A percentile compares a stretch with the other conserved stretches of the same genome.
phyloP scores from a whole-genome alignment of 1,140 invertebrate genomes.

The Lepidurus couesii region DNA sequence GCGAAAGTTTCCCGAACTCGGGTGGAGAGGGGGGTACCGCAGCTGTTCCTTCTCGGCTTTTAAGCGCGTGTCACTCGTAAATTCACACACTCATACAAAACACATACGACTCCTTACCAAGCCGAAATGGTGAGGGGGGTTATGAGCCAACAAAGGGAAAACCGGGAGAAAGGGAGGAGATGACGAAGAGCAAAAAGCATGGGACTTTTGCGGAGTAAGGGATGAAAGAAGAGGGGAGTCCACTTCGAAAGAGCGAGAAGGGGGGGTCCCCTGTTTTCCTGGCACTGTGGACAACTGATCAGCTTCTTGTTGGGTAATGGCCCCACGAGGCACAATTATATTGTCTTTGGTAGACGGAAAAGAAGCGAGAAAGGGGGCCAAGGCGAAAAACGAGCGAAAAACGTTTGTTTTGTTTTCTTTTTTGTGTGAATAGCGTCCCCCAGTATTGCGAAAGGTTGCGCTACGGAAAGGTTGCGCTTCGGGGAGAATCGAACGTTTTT shows the following conservation, averaged over 20 bases:
- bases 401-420: neutral
- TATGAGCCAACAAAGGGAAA: too few relatives aligned
- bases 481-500: neutral
- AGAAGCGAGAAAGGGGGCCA: constrained; percentile 4
- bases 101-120: too few relatives aligned
- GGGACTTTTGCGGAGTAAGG: neutral
- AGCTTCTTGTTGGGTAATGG: neutral
- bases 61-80: neutral
- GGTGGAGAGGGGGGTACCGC: neutral
- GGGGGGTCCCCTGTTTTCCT: neutral
- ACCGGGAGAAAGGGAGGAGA: neutral
- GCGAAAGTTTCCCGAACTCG: neutral
- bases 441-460: neutral
- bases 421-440: too few relatives aligned
- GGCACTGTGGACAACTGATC: neutral
- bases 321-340: constrained; percentile 17
- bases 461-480: neutral
- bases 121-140: too few relatives aligned
- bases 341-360: neutral
- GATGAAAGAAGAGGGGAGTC: too few relatives aligned
- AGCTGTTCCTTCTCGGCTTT: neutral
- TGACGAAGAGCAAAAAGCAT: neutral
- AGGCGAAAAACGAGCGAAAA: neutral
- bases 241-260: neutral
- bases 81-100: too few relatives aligned